A percentile compares a stretch with the other conserved stretches of the same genome.
Evolutionary conservation across 2,113 vertebrate species (phyloP).

Genomic region (Connochaetes taurinus): DNA sequence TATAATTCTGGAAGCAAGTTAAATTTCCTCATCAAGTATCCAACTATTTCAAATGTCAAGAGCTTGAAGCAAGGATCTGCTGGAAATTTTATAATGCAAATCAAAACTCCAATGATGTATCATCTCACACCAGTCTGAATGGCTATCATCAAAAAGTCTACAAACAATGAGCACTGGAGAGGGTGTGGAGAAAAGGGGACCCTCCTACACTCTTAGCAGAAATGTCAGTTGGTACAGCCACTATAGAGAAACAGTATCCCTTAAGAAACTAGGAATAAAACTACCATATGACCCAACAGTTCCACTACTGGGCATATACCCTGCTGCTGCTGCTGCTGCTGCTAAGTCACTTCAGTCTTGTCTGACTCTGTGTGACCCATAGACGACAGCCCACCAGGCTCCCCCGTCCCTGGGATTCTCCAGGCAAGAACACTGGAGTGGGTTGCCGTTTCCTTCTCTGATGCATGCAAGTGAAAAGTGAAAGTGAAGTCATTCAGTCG

Average conservation of each 20-base stretch:
- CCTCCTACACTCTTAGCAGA: background rate
- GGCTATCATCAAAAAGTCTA: background rate
- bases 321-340: background rate
- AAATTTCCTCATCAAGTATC: constrained; percentile 43
- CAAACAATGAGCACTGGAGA: background rate
- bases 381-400: too few species aligned
- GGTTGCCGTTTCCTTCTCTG: too few species aligned
- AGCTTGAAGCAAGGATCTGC: constrained; percentile 39
- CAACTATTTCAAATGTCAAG: constrained; percentile 57
- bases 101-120: constrained; percentile 2
- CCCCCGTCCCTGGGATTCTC: too few species aligned
- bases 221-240: background rate
- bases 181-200: background rate
- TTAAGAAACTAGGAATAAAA: background rate
- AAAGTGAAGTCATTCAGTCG: too few species aligned
- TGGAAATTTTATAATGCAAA: constrained; percentile 68
- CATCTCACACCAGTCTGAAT: background rate
- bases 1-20: constrained; percentile 29
- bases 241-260: background rate
- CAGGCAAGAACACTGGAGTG: too few species aligned
- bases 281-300: background rate
- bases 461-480: too few species aligned
- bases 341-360: too few species aligned
- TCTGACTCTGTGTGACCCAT: too few species aligned
- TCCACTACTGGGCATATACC: background rate